Evolutionary conservation across 2,888 invertebrate species (phyloP).

Genomic region (Bimastos eiseni): DNA sequence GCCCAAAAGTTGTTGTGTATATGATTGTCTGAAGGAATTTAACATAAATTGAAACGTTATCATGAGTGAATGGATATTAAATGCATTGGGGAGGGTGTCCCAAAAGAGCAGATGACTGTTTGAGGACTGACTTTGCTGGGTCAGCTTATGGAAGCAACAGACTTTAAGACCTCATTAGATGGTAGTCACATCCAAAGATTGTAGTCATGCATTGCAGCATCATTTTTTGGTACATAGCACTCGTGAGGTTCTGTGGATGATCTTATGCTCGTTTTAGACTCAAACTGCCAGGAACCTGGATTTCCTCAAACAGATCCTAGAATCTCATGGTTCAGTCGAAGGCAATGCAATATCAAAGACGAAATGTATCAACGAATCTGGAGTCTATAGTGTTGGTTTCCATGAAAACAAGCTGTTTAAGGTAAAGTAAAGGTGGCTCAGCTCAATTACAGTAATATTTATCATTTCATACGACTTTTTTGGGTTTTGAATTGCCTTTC

Average conservation of each 20-base stretch:
- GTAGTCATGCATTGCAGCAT: too few species aligned
- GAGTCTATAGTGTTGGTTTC: conserved; percentile 44
- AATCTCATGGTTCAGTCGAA: conserved; percentile 54
- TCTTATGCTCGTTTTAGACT: neutral
- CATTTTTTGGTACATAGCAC: too few species aligned
- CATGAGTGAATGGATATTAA: too few species aligned
- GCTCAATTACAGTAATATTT: neutral
- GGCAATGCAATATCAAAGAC: conserved; percentile 51
- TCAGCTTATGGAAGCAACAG: too few species aligned
- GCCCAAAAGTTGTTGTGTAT: too few species aligned
- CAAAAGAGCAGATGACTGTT: too few species aligned
- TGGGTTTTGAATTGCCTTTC: neutral
- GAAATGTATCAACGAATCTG: conserved; percentile 49
- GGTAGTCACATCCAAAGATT: neutral
- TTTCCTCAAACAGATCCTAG: conserved; percentile 51
- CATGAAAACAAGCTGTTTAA: neutral
- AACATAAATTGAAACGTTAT: too few species aligned
- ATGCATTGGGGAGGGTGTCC: too few species aligned
- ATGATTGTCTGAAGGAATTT: too few species aligned
- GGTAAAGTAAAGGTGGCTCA: neutral
- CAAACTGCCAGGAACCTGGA: conserved; percentile 42
- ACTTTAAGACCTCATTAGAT: neutral
- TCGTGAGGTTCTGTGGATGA: neutral
- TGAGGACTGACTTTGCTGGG: too few species aligned
- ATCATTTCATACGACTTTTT: neutral